Percentiles rank a stretch among this genome's conserved stretches.
These are phyloP conservation scores for Papilio helenus DNA, from an alignment of 1,140 invertebrate genomes.

Conservation along the genomic window DNA sequence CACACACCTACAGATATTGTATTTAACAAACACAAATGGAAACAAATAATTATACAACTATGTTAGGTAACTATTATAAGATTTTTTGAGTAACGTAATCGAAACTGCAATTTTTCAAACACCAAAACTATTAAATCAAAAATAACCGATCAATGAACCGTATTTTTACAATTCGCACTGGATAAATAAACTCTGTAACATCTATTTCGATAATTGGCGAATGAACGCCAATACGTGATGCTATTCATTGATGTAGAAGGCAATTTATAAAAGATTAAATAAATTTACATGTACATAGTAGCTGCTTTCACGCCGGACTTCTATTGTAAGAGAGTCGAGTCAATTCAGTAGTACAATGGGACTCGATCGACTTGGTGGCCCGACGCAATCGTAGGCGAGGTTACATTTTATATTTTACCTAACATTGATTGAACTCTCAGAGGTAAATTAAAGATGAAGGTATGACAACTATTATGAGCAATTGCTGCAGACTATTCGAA, in stretches of 20 bases:
- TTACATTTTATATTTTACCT: conserved; percentile 23
- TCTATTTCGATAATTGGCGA: conserved; percentile 49
- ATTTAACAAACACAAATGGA: conserved; percentile 10
- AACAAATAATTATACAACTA: not conserved
- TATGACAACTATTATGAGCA: not conserved
- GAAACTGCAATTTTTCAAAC: not conserved
- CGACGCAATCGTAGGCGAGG: not conserved
- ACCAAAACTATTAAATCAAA: not conserved
- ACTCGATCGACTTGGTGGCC: conserved; percentile 59
- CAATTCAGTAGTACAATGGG: conserved; percentile 74
- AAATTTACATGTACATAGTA: conserved; percentile 66
- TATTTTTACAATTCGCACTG: not conserved
- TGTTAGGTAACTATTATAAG: too few relatives aligned
- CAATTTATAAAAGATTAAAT: conserved; percentile 71
- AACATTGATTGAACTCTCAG: conserved; percentile 6
- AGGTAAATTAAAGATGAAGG: not conserved
- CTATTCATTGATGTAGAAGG: conserved; percentile 69
- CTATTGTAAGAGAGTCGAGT: conserved; percentile 59
- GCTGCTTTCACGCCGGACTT: conserved; percentile 65
- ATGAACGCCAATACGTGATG: conserved; percentile 48
- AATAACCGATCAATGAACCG: not conserved
- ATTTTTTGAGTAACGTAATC: too few relatives aligned
- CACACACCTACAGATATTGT: conserved; percentile 46
- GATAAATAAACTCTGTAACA: not conserved
- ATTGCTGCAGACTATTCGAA: too few relatives aligned